Percentiles rank a stretch among this genome's conserved stretches.
These are phyloP conservation scores for Mesoligia furuncula DNA, from an alignment of 2,888 invertebrate genomes.

Conservation along the genomic window DNA sequence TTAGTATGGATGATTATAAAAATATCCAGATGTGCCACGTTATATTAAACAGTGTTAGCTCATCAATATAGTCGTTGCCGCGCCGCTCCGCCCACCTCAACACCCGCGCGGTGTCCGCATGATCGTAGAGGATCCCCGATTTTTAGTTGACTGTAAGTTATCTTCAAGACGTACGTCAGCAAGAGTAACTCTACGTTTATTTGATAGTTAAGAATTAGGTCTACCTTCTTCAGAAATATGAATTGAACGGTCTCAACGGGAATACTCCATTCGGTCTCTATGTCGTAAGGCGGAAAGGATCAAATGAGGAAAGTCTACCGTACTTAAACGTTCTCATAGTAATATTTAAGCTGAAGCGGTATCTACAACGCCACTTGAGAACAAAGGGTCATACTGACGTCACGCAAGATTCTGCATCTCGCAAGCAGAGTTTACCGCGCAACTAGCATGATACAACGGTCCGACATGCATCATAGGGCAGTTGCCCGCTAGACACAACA, in stretches of 20 bases:
- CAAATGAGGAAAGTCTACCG: background rate
- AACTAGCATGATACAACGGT: too few relatives aligned
- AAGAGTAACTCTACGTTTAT: background rate
- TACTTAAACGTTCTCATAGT: background rate
- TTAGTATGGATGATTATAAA: background rate
- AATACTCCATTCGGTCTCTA: background rate
- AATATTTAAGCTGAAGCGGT: background rate
- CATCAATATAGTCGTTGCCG: background rate
- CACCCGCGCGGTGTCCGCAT: background rate
- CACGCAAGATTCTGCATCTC: too few relatives aligned
- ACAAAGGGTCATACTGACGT: too few relatives aligned
- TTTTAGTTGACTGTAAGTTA: background rate
- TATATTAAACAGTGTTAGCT: background rate
- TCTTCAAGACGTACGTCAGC: background rate
- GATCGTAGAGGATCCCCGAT: background rate
- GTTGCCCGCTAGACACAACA: too few relatives aligned
- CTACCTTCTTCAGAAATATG: background rate
- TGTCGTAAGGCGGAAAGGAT: background rate
- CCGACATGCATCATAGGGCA: too few relatives aligned
- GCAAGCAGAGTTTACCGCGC: too few relatives aligned
- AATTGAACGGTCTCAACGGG: background rate
- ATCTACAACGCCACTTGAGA: too few relatives aligned
- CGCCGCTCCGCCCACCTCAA: background rate
- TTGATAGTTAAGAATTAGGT: background rate
- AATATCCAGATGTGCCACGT: background rate